Percentiles rank a stretch among this genome's conserved stretches.
Conservation (phyloP, 2,113 vertebrate species). For the Hydrolagus affinis region DNA sequence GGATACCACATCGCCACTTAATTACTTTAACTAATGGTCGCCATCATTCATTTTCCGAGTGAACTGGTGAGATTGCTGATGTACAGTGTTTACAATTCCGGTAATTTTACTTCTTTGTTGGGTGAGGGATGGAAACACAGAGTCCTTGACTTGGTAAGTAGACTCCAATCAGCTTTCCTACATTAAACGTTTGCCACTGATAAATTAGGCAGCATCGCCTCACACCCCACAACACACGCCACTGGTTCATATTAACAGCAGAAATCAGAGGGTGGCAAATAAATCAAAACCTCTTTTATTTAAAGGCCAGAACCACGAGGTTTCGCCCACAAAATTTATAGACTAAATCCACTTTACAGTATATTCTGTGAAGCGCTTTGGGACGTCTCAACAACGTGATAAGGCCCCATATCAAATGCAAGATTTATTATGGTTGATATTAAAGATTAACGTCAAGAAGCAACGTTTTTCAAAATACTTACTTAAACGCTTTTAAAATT, state of each 20-base stretch:
- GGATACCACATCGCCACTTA: constrained; percentile 42
- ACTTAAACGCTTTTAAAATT: too few species aligned
- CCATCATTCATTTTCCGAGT: constrained; percentile 63
- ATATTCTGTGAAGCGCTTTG: too few species aligned
- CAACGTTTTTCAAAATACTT: too few species aligned
- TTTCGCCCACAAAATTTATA: too few species aligned
- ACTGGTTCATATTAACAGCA: background rate
- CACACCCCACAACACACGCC: background rate
- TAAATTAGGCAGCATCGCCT: constrained; percentile 35
- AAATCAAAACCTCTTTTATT: background rate
- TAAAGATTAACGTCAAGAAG: too few species aligned
- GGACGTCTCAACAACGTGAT: too few species aligned
- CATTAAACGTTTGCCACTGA: constrained; percentile 43
- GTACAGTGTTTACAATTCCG: constrained; percentile 46
- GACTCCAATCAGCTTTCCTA: constrained; percentile 38
- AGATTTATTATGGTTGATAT: too few species aligned
- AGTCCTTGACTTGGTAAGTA: too few species aligned
- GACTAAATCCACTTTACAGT: too few species aligned
- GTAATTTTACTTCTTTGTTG: constrained; percentile 44
- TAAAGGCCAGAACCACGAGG: too few species aligned
- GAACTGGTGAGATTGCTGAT: constrained; percentile 49
- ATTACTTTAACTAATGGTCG: constrained; percentile 63
- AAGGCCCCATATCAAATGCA: too few species aligned
- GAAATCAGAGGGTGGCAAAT: background rate
- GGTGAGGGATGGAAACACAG: constrained; percentile 40